Evolutionary conservation across 2,113 vertebrate species (phyloP).

Genomic region (Micronycteris hirsuta): DNA sequence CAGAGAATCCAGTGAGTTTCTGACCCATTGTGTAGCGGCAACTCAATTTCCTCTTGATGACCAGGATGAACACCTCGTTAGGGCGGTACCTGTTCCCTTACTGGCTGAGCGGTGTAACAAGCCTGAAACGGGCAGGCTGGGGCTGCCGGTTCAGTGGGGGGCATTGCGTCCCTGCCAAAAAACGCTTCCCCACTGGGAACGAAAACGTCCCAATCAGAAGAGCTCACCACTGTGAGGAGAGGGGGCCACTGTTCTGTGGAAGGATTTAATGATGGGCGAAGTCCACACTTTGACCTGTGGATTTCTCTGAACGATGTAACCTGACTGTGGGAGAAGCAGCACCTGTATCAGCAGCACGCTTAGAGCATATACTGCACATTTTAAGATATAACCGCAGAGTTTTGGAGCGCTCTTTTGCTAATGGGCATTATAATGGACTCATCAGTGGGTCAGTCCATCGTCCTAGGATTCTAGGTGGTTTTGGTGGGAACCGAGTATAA

Average conservation of each 20-base stretch:
- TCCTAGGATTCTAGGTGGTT: neutral
- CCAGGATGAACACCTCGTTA: neutral
- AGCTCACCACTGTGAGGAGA: neutral
- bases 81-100: too few species aligned
- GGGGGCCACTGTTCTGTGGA: neutral
- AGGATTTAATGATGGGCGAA: neutral
- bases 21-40: neutral
- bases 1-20: neutral
- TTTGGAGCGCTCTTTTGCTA: neutral
- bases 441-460: neutral
- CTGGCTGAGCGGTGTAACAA: neutral
- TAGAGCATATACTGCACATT: neutral
- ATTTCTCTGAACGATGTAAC: neutral
- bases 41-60: neutral
- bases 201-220: neutral
- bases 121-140: neutral
- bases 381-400: neutral
- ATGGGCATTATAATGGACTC: neutral
- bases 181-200: neutral
- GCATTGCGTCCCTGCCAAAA: neutral
- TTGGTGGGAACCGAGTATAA: neutral
- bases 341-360: neutral
- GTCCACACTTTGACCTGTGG: neutral
- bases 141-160: neutral
- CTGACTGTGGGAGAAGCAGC: neutral